A percentile compares a stretch with the other conserved stretches of the same genome.
phyloP scores from a whole-genome alignment of 1,140 invertebrate species.

The Bradynema listronoti region DNA sequence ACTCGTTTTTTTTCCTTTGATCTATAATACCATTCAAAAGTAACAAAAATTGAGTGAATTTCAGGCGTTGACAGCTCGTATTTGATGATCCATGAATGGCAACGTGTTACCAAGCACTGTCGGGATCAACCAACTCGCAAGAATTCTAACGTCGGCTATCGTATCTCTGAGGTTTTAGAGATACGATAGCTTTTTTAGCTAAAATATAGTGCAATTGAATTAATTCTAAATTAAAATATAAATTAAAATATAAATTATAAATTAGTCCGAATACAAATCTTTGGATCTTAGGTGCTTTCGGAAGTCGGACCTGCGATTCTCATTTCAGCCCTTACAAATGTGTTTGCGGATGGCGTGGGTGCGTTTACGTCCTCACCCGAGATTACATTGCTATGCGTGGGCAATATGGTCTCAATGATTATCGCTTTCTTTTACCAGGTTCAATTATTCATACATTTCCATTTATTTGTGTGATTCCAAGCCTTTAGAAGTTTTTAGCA shows the following conservation, averaged over 20 bases:
- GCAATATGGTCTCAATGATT: conserved; percentile 53
- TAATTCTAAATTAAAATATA: no score
- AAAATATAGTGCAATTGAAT: background rate
- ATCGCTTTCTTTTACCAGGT: conserved; percentile 53
- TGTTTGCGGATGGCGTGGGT: conserved; percentile 54
- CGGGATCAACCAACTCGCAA: conserved; percentile 46
- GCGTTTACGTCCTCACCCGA: conserved; percentile 55
- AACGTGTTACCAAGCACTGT: conserved; percentile 54
- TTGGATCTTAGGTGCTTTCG: conserved; percentile 36
- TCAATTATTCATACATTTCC: conserved; percentile 9
- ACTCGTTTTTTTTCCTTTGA: no score
- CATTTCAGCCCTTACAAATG: conserved; percentile 54
- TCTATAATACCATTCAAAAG: background rate
- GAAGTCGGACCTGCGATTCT: conserved; percentile 56
- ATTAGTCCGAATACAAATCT: no score
- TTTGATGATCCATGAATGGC: conserved; percentile 58
- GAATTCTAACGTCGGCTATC: conserved; percentile 49
- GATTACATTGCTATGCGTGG: conserved; percentile 53
- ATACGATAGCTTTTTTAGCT: background rate
- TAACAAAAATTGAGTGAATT: background rate
- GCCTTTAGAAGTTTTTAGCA: background rate
- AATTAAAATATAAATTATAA: no score
- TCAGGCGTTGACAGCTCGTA: conserved; percentile 50
- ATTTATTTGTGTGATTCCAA: conserved; percentile 12
- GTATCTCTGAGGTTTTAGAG: conserved; percentile 42